Percentiles rank a stretch among this genome's conserved stretches.
phyloP scores from a whole-genome alignment of 2,113 vertebrate genomes.

The Entomyzon cyanotis region DNA sequence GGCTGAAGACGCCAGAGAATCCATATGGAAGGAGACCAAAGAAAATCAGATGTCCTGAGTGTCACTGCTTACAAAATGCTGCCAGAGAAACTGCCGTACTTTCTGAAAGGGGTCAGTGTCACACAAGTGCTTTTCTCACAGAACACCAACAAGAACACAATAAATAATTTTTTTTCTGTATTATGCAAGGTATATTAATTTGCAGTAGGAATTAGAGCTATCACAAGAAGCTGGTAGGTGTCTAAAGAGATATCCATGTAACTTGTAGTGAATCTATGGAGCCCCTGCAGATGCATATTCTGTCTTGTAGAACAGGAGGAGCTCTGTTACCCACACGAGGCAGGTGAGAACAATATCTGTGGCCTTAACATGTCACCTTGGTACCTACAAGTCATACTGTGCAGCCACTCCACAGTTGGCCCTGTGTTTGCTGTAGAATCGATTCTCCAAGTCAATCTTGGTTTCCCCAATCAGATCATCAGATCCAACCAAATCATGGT shows the following conservation, averaged over 20 bases:
- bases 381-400: slow-evolving; percentile 87
- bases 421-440: slow-evolving; percentile 90
- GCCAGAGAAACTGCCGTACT: background rate
- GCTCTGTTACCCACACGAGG: background rate
- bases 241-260: background rate
- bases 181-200: background rate
- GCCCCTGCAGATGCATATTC: background rate
- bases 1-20: background rate
- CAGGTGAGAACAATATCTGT: fast-evolving
- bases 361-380: background rate
- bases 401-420: slow-evolving; percentile 85
- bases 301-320: background rate
- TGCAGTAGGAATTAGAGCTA: background rate
- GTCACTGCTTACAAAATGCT: background rate
- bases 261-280: background rate
- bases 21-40: background rate
- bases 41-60: background rate
- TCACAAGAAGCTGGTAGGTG: background rate
- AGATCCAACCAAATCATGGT: slow-evolving; percentile 89
- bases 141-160: background rate
- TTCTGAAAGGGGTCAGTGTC: background rate
- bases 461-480: slow-evolving; percentile 92
- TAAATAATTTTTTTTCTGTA: background rate
- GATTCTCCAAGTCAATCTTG: slow-evolving; percentile 89
- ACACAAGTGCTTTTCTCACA: background rate